Base-by-base conservation (phyloP, 2,113 vertebrate genomes). In the Cynoglossus semilaevis region DNA sequence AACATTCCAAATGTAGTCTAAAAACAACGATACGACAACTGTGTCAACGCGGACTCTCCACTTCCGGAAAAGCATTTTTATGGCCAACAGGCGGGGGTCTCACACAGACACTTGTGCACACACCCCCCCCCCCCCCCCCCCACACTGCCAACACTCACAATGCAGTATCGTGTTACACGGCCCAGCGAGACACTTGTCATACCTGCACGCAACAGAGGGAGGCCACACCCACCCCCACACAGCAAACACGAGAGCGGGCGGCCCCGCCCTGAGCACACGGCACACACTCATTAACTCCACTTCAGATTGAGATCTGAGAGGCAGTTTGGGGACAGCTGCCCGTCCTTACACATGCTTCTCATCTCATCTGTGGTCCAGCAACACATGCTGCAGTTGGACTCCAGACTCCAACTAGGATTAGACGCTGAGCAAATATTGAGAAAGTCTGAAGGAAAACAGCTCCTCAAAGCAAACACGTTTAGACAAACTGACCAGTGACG, bases 1-100 rank as follows among this genome's bases (percentile, higher is more conserved):
- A 72, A 84, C 86, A 89, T 88, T 85, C 88, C 81, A 82, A 80
- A 85, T 72, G 66, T 59, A 67, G 77, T 73, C 81, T 89, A 87
- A 88, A 91, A 89, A 86, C 87, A 88, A 88, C 69, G 63, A 82
- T 73, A 50, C 29, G 15, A 57, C 89, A 89, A 91, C 85, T 88
- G 89, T 88, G 85, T 90, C 86, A 90, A 90, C 87, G 89, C 9
- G 62, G 74, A 68, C 80, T 58, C 69, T 63, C 70, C 82, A 73
- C 79, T 79, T 63, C 86, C 50, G 44, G 74, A 84, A 85, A 84
- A 79, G 3, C 79, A 81, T 83, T 88, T 85, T 85, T 80, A 79
- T 51, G 52, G 72, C 77, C 6, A 64, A 67, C 73, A 63, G 73
- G 64, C 74, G 7, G 54, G 53, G 56, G 66, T 56, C 50, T 15